A percentile compares a stretch with the other conserved stretches of the same genome.
Conservation (phyloP, 2,888 invertebrate genomes). For the Idaea straminata region DNA sequence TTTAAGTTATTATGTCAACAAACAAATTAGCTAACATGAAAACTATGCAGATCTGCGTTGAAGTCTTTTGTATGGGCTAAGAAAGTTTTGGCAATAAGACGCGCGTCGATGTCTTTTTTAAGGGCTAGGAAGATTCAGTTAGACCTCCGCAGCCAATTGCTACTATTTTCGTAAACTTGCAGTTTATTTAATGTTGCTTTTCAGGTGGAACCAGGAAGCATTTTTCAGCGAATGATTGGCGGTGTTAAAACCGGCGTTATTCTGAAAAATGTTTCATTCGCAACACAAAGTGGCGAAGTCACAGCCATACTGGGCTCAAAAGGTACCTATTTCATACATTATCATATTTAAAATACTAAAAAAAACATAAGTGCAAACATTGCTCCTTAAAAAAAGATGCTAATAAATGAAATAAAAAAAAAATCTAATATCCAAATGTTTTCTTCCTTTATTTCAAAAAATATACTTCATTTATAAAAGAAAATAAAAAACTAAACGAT, state of each 20-base stretch:
- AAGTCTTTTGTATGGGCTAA: slow-evolving; percentile 17
- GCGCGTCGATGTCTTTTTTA: slow-evolving; percentile 61
- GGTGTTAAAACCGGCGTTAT: slow-evolving; percentile 91
- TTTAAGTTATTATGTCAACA: neutral
- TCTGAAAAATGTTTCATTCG: slow-evolving; percentile 94
- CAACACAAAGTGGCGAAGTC: slow-evolving; percentile 95
- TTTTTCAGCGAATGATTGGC: slow-evolving; percentile 86
- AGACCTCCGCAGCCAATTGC: too few species aligned
- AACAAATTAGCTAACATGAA: neutral
- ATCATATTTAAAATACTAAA: neutral
- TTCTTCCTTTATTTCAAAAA: too few species aligned
- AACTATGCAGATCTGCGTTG: slow-evolving; percentile 15
- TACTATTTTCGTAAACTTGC: neutral
- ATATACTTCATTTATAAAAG: too few species aligned
- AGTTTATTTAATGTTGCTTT: neutral
- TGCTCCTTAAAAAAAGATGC: neutral
- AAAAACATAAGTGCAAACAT: neutral
- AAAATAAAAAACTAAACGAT: too few species aligned
- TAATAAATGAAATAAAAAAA: too few species aligned
- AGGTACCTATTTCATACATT: slow-evolving; percentile 71
- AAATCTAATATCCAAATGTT: too few species aligned
- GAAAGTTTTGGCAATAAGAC: neutral
- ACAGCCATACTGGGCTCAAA: slow-evolving; percentile 96
- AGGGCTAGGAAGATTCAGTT: neutral
- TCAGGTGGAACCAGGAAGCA: slow-evolving; percentile 90